A percentile compares a stretch with the other conserved stretches of the same genome.
phyloP scores from a whole-genome alignment of 2,888 invertebrate species.

The Agrochola lychnidis region DNA sequence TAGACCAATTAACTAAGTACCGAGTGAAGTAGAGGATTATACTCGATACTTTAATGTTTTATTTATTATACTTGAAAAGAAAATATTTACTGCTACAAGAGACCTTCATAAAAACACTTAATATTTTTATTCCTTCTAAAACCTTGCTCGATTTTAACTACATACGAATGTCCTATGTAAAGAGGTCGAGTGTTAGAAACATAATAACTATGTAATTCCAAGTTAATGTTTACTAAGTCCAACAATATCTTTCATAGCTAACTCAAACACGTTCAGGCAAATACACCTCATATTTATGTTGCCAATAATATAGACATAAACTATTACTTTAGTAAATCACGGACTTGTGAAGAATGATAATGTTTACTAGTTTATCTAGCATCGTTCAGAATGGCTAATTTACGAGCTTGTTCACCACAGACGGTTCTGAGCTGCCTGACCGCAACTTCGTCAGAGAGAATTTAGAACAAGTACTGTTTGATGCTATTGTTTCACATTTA shows the following conservation, averaged over 20 bases:
- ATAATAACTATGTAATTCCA: constrained; percentile 38
- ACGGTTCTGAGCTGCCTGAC: constrained; percentile 45
- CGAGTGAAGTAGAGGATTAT: constrained; percentile 5
- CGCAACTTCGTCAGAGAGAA: constrained; percentile 31
- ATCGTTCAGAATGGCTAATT: constrained; percentile 38
- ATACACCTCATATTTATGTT: constrained; percentile 47
- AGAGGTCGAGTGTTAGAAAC: constrained; percentile 35
- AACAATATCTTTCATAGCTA: constrained; percentile 32
- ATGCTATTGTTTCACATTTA: constrained; percentile 33
- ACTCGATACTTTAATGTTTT: constrained; percentile 3
- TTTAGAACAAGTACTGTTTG: constrained; percentile 44
- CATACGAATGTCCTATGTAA: constrained; percentile 22
- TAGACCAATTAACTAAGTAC: constrained; percentile 28
- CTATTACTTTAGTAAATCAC: constrained; percentile 52
- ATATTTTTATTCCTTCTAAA: constrained; percentile 27
- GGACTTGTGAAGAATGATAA: constrained; percentile 38
- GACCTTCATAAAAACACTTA: constrained; percentile 14
- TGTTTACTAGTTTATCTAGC: constrained; percentile 42
- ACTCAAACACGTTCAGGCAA: constrained; percentile 42
- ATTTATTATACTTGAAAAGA: constrained; percentile 2
- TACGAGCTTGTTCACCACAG: constrained; percentile 45
- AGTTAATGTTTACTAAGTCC: constrained; percentile 27
- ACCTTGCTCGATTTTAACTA: constrained; percentile 31
- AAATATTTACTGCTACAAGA: not conserved
- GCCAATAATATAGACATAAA: constrained; percentile 49